These are phyloP conservation scores for Abrostola tripartita DNA, from an alignment of 2,888 invertebrate genomes.

Conservation along the genomic window DNA sequence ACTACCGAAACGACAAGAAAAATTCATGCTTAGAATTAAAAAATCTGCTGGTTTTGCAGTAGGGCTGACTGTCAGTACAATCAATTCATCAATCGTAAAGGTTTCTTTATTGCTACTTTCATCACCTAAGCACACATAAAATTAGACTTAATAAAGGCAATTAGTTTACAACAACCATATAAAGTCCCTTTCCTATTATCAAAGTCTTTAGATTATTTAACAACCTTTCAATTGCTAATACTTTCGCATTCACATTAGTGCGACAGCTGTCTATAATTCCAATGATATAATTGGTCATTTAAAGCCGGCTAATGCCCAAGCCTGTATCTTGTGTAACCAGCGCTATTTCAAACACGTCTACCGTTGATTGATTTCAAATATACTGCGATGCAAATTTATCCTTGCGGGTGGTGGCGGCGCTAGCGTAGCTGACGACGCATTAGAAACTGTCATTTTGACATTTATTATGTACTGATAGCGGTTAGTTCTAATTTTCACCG, in stretches of 20 bases:
- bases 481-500: not conserved
- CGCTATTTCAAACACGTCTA: slow-evolving; percentile 36
- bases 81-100: too few relatives aligned
- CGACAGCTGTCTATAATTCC: slow-evolving; percentile 24
- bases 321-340: slow-evolving; percentile 27
- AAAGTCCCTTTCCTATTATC: too few relatives aligned
- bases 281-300: slow-evolving; percentile 24
- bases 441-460: not conserved
- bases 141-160: too few relatives aligned
- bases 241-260: slow-evolving; percentile 8
- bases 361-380: slow-evolving; percentile 39
- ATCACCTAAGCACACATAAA: too few relatives aligned
- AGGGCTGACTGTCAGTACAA: too few relatives aligned
- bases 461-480: not conserved
- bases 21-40: too few relatives aligned
- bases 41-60: too few relatives aligned
- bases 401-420: not conserved
- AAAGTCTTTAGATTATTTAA: too few relatives aligned
- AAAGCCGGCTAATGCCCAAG: slow-evolving; percentile 27
- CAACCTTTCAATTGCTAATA: not conserved
- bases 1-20: too few relatives aligned
- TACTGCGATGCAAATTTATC: slow-evolving; percentile 8
- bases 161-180: too few relatives aligned
- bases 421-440: not conserved
- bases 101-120: too few relatives aligned